Evolutionary conservation across 1,140 invertebrate species (phyloP).

Genomic region (Physella acuta): DNA sequence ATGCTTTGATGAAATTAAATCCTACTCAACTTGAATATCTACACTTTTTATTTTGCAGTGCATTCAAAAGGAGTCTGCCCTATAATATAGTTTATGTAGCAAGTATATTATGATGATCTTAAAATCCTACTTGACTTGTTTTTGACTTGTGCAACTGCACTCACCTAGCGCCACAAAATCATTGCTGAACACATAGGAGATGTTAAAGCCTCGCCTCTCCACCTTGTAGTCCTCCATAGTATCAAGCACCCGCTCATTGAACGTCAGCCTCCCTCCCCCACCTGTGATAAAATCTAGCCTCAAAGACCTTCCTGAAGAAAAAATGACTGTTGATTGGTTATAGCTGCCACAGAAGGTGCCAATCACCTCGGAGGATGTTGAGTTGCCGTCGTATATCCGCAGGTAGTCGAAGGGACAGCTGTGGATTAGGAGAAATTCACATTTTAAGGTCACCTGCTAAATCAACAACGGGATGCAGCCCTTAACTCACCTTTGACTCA

Average conservation of each 20-base stretch:
- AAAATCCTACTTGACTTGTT: too few species aligned
- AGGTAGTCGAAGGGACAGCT: conserved; percentile 99
- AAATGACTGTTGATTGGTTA: conserved; percentile 90
- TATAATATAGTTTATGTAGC: too few species aligned
- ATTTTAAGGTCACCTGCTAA: too few species aligned
- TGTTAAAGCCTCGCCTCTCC: conserved; percentile 51
- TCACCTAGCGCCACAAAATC: conserved; percentile 48
- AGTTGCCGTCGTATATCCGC: conserved; percentile 92
- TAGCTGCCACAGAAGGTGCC: conserved; percentile 94
- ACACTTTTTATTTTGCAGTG: too few species aligned
- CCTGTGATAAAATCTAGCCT: conserved; percentile 68
- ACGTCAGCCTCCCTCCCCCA: conserved; percentile 44
- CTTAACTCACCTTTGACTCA: too few species aligned
- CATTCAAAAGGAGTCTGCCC: too few species aligned
- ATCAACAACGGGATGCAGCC: too few species aligned
- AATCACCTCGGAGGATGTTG: conserved; percentile 79
- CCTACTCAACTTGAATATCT: too few species aligned
- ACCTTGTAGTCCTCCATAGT: conserved; percentile 47
- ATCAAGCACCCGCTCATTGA: conserved; percentile 39
- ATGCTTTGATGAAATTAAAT: too few species aligned
- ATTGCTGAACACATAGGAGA: conserved; percentile 51
- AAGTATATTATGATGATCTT: too few species aligned
- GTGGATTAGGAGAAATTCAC: conserved; percentile 27
- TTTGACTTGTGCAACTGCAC: too few species aligned
- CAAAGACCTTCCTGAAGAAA: conserved; percentile 86